These are phyloP conservation scores for Trypoxylon attenuatum DNA, from an alignment of 2,888 invertebrate species.

Conservation along the genomic window DNA sequence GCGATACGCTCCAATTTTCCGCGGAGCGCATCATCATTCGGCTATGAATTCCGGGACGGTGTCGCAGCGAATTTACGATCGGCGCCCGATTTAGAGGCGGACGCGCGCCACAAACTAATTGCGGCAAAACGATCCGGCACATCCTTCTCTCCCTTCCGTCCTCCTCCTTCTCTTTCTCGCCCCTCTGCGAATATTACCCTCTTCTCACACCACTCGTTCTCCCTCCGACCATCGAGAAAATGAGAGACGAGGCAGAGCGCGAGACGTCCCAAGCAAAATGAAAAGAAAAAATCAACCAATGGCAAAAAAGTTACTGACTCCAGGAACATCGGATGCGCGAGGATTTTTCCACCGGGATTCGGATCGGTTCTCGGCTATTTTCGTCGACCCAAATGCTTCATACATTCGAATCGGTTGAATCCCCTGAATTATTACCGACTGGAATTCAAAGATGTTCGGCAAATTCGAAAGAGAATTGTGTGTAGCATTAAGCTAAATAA, in stretches of 20 bases:
- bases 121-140: conserved; percentile 62
- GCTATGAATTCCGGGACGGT: conserved; percentile 56
- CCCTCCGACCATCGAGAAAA: neutral
- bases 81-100: conserved; percentile 56
- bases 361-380: too few species aligned
- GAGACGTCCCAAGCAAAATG: conserved; percentile 10
- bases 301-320: too few species aligned
- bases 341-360: too few species aligned
- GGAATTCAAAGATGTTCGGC: too few species aligned
- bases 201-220: neutral
- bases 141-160: conserved; percentile 6
- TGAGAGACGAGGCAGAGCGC: conserved; percentile 8
- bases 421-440: too few species aligned
- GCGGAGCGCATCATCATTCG: conserved; percentile 53
- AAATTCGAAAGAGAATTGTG: too few species aligned
- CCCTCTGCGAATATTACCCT: neutral
- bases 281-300: conserved; percentile 6
- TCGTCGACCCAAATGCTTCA: too few species aligned
- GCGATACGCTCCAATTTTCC: conserved; percentile 64
- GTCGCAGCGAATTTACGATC: conserved; percentile 64
- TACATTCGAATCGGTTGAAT: too few species aligned
- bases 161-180: neutral
- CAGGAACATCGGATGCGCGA: too few species aligned
- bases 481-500: too few species aligned
- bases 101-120: conserved; percentile 58